Percentiles rank a stretch among this genome's conserved stretches.
phyloP scores from a whole-genome alignment of 2,888 invertebrate species.

The Limnephilus auricula region DNA sequence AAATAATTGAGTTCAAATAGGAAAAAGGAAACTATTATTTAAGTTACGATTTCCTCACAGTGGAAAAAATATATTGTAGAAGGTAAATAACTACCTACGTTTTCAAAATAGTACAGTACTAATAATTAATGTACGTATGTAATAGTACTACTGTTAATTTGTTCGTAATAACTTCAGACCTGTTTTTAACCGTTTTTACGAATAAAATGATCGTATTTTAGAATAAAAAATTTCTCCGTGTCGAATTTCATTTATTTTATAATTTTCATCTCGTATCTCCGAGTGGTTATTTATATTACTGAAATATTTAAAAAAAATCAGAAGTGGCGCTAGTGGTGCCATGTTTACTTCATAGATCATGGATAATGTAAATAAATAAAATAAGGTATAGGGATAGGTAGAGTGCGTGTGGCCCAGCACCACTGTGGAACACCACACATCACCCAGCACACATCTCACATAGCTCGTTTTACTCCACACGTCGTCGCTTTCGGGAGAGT shows the following conservation, averaged over 20 bases:
- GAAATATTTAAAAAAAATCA: neutral
- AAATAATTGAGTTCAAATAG: neutral
- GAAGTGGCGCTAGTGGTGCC: neutral
- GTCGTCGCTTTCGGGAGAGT: neutral
- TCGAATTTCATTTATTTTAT: too few species aligned
- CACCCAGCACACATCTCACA: neutral
- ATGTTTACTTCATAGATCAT: neutral
- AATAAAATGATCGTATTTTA: too few species aligned
- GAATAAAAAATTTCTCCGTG: too few species aligned
- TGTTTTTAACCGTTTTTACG: too few species aligned
- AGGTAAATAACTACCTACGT: too few species aligned
- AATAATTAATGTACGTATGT: too few species aligned
- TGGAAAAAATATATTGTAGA: neutral
- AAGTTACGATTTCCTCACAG: neutral
- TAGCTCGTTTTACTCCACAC: constrained; percentile 2
- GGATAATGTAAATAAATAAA: neutral
- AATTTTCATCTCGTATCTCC: neutral
- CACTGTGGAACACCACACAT: constrained; percentile 11
- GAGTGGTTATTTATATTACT: neutral
- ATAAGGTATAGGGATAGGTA: neutral
- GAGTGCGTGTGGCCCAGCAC: constrained; percentile 17
- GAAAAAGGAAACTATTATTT: neutral
- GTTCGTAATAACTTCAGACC: too few species aligned
- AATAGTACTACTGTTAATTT: too few species aligned
- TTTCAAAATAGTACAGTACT: too few species aligned